Evolutionary conservation across 2,797 vertebrate genomes (phyloP), one percentile per base, ranked within the genome.

Genomic region (Helostoma temminkii): DNA sequence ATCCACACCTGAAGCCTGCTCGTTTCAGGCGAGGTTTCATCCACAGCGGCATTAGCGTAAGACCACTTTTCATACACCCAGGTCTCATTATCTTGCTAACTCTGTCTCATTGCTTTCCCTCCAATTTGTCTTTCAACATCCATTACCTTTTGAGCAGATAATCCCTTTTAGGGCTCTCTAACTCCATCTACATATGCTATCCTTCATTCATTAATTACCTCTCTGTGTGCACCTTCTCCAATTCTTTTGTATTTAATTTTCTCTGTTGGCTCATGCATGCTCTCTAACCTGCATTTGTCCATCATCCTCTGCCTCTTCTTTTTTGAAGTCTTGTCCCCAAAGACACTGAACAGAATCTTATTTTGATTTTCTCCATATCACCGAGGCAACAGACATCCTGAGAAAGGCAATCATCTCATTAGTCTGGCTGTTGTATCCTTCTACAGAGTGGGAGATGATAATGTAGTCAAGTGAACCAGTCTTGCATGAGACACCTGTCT

Each of bases 1-100:
- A 99, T 71, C 98, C 98, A 0, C 98, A 99, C 84, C 94, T 99
- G 76, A 99, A 99, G 92, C 98, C 98, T 0, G 98, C 98, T 19
- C 97, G 98, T 82, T 97, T 96, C 86, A 95, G 98, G 25, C 94
- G 97, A 0, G 98, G 98, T 76, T 99, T 99, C 89, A 93, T 95
- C 89, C 98, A 99, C 92, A 96, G 95, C 0, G 95, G 97, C 88
- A 98, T 99, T 81, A 99, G 97, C 86, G 98, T 98, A 90, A 92
- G 96, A 26, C 19, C 47, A 45, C 32, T 34, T 39, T 9, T 39
- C 36, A 21, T 16, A 28, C 36, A 52, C 26, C 8, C 3, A 70
- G 53, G 41, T 66, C 62, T 85, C 71, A 50, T 82, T 87, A 85
- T 76, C 63, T 73, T 49, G 22, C 55, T 65, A 60, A 80, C 67